phyloP scores from a whole-genome alignment of 2,113 vertebrate species.

The Laticauda colubrina region DNA sequence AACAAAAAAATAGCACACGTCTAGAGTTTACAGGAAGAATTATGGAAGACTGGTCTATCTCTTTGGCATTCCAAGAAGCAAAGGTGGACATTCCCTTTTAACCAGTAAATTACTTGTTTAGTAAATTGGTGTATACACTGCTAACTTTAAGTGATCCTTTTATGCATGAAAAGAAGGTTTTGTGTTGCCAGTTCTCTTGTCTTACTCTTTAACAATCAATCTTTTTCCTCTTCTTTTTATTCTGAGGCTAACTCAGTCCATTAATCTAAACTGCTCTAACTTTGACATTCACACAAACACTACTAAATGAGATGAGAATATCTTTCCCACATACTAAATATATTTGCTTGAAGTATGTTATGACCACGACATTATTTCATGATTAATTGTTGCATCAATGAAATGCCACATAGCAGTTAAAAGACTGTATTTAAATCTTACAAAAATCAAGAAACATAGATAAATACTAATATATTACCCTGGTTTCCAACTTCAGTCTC shows the following conservation, averaged over 20 bases:
- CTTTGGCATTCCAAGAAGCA: not conserved
- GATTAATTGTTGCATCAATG: not conserved
- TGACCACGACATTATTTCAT: not conserved
- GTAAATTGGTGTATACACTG: not conserved
- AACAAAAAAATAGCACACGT: not conserved
- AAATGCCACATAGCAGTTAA: not conserved
- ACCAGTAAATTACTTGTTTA: not conserved
- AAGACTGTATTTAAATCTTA: not conserved
- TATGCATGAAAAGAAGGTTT: not conserved
- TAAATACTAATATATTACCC: constrained; percentile 67
- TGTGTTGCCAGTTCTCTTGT: not conserved
- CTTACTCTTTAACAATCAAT: not conserved
- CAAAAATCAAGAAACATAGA: constrained; percentile 6
- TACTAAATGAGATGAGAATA: not conserved
- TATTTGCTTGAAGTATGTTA: not conserved
- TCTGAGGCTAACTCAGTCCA: not conserved
- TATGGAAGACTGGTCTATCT: not conserved
- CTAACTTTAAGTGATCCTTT: not conserved
- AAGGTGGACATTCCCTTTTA: not conserved
- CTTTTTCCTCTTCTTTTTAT: not conserved
- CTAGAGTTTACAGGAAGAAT: not conserved
- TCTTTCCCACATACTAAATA: not conserved
- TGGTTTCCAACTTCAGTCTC: constrained; percentile 66
- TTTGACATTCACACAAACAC: not conserved
- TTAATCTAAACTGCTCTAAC: not conserved